Evolutionary conservation across 2,113 vertebrate species (phyloP).

Genomic region (Trogon surrucura): DNA sequence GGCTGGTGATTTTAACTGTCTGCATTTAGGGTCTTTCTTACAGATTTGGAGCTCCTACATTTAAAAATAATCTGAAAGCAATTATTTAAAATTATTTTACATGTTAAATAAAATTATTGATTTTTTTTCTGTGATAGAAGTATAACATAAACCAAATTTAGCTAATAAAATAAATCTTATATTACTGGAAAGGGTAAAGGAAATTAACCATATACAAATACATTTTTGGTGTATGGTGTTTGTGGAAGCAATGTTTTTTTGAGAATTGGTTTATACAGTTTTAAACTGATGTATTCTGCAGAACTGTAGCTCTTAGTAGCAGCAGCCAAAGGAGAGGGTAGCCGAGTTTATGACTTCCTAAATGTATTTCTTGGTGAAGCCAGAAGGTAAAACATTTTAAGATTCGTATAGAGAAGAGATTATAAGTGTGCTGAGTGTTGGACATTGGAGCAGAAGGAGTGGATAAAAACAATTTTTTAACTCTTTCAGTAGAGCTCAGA

Average conservation of each 20-base stretch:
- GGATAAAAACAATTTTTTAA: not conserved
- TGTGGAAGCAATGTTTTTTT: not conserved
- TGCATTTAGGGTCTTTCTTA: not conserved
- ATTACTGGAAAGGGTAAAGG: not conserved
- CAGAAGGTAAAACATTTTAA: not conserved
- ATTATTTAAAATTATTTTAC: not conserved
- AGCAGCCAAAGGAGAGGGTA: not conserved
- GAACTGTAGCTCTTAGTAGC: not conserved
- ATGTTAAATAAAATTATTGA: not conserved
- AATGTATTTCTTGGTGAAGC: not conserved
- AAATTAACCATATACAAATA: not conserved
- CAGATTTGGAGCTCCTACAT: not conserved
- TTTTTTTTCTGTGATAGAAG: not conserved
- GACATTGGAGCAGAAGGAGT: not conserved
- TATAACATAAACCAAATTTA: not conserved
- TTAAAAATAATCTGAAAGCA: not conserved
- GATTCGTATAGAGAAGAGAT: not conserved
- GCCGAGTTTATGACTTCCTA: not conserved
- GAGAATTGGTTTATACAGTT: not conserved
- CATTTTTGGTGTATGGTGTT: not conserved
- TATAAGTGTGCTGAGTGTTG: not conserved
- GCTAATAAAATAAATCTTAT: not conserved
- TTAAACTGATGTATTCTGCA: not conserved
- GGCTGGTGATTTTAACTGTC: not conserved
- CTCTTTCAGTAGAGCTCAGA: not conserved